phyloP scores from a whole-genome alignment of 1,140 invertebrate species.

The Lasioglossum albipes region DNA sequence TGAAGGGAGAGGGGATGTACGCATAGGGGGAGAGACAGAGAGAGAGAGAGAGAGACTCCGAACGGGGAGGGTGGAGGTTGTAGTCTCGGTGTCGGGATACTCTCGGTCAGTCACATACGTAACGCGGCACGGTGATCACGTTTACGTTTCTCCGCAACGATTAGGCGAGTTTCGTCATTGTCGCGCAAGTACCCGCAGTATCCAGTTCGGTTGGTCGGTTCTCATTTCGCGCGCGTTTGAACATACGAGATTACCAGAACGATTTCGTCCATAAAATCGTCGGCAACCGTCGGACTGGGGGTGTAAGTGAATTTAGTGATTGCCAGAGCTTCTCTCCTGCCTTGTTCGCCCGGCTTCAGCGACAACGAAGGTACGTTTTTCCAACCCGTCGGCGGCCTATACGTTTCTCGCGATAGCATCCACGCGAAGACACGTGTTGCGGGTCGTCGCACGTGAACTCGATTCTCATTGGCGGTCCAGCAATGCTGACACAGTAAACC shows the following conservation, averaged over 20 bases:
- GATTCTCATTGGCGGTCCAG: neutral
- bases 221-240: slow-evolving; percentile 1
- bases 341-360: neutral
- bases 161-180: slow-evolving; percentile 52
- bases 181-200: neutral
- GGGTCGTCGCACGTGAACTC: no score
- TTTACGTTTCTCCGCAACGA: slow-evolving; percentile 45
- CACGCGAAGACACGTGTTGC: slow-evolving; percentile 20
- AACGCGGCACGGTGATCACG: slow-evolving; percentile 44
- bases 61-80: slow-evolving; percentile 30
- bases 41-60: slow-evolving; percentile 21
- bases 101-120: slow-evolving; percentile 60
- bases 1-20: neutral
- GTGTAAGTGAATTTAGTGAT: slow-evolving; percentile 16
- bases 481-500: no score
- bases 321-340: neutral
- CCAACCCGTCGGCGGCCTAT: neutral
- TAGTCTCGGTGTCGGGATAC: slow-evolving; percentile 31
- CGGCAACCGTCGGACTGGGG: neutral
- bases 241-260: neutral
- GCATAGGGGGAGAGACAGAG: no score
- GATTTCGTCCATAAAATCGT: neutral
- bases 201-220: neutral
- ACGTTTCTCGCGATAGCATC: neutral
- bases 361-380: slow-evolving; percentile 2